A percentile compares a stretch with the other conserved stretches of the same genome.
These are phyloP conservation scores for Zaprionus bogoriensis DNA, from an alignment of 2,888 invertebrate species.

Conservation along the genomic window DNA sequence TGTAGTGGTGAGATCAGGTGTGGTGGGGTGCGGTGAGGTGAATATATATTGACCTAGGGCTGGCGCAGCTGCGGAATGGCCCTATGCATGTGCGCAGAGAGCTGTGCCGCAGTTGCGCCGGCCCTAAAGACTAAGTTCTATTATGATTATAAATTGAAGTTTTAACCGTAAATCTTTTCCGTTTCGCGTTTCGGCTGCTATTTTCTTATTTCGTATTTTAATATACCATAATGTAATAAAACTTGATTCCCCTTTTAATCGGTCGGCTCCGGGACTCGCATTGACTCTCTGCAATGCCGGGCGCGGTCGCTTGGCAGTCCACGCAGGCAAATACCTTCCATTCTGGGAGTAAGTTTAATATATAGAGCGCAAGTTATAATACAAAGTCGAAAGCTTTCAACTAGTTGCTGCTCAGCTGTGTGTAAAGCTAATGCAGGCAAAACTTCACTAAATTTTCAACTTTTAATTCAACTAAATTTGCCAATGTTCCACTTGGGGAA, in stretches of 20 bases:
- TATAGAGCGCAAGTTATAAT: neutral
- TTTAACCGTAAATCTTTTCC: constrained; percentile 3
- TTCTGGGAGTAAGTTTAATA: constrained; percentile 76
- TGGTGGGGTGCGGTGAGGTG: neutral
- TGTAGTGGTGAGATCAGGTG: too few relatives aligned
- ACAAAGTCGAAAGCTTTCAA: neutral
- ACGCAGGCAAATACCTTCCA: constrained; percentile 65
- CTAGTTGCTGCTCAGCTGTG: neutral
- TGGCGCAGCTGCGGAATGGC: neutral
- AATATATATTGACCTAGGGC: neutral
- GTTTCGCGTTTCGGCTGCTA: constrained; percentile 4
- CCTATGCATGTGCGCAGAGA: neutral
- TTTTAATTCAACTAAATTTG: neutral
- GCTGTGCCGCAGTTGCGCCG: constrained; percentile 15
- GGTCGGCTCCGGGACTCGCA: constrained; percentile 43
- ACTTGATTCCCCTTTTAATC: neutral
- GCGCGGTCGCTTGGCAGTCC: constrained; percentile 21
- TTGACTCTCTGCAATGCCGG: constrained; percentile 71
- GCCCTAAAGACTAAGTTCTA: neutral
- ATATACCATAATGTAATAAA: constrained; percentile 1
- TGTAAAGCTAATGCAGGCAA: neutral
- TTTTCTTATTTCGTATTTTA: neutral
- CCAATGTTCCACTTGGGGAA: neutral
- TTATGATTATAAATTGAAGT: neutral
- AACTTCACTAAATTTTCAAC: neutral